Evolutionary conservation across 2,113 vertebrate species (phyloP).

Genomic region (Tragelaphus strepsiceros): DNA sequence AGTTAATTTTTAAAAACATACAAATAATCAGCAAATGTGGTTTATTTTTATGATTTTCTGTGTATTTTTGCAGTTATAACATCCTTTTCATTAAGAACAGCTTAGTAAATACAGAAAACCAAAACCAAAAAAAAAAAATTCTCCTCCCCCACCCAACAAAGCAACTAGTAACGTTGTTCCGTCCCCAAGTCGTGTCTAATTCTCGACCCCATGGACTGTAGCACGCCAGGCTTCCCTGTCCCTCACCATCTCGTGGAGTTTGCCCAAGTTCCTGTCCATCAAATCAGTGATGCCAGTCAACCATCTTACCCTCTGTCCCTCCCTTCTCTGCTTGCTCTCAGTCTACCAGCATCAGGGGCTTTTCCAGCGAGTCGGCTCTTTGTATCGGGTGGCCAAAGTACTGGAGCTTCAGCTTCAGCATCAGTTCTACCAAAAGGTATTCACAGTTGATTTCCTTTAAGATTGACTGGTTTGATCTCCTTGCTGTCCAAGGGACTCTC

Average conservation of each 20-base stretch:
- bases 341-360: neutral
- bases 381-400: neutral
- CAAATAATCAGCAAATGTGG: neutral
- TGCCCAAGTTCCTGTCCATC: neutral
- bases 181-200: neutral
- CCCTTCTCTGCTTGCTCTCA: neutral
- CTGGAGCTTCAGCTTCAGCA: neutral
- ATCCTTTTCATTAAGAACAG: neutral
- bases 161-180: neutral
- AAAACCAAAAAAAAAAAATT: neutral
- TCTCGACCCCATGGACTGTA: neutral
- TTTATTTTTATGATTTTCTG: neutral
- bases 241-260: neutral
- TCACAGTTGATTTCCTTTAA: neutral
- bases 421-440: neutral
- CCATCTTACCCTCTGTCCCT: neutral
- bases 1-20: neutral
- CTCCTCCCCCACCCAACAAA: neutral
- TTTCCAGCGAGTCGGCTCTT: neutral
- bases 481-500: neutral
- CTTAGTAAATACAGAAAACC: neutral
- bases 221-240: neutral
- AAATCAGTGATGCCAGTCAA: neutral
- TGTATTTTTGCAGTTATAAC: neutral
- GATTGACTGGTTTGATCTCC: neutral